phyloP scores from a whole-genome alignment of 2,888 invertebrate genomes.

The Leucophenga montana region DNA sequence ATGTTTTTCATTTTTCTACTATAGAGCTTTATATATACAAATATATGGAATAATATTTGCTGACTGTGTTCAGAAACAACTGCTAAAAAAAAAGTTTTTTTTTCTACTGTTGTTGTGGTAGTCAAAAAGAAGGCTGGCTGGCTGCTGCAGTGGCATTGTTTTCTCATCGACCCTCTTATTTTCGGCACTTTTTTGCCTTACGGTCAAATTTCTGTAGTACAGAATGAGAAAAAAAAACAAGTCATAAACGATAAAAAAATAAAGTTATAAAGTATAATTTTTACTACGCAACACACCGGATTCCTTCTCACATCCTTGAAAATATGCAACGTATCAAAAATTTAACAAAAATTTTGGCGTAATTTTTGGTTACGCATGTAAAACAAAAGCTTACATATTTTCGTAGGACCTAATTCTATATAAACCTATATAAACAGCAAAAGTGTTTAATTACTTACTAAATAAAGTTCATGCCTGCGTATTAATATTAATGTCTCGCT shows the following conservation, averaged over 20 bases:
- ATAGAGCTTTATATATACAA: too few relatives aligned
- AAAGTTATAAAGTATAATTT: background rate
- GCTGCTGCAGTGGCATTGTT: conserved; percentile 43
- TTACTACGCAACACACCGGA: too few relatives aligned
- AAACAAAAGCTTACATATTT: too few relatives aligned
- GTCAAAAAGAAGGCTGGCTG: conserved; percentile 26
- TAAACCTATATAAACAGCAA: too few relatives aligned
- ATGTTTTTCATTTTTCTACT: background rate
- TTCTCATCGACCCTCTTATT: conserved; percentile 34
- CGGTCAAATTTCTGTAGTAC: conserved; percentile 62
- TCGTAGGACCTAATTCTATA: too few relatives aligned
- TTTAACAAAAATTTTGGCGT: background rate
- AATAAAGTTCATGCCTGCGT: too few relatives aligned
- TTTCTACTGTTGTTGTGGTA: background rate
- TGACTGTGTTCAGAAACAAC: too few relatives aligned
- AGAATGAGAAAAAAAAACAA: conserved; percentile 37
- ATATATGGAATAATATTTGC: background rate
- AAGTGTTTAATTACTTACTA: too few relatives aligned
- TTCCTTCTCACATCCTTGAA: too few relatives aligned
- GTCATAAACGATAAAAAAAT: conserved; percentile 18
- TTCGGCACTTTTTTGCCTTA: conserved; percentile 62
- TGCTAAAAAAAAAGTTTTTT: conserved; percentile 8
- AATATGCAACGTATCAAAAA: background rate
- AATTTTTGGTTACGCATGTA: too few relatives aligned
- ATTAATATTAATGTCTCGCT: too few relatives aligned